Percentiles rank a stretch among this genome's conserved stretches.
Evolutionary conservation across 2,797 vertebrate genomes (phyloP).

Genomic region (Pseudochirops cupreus): DNA sequence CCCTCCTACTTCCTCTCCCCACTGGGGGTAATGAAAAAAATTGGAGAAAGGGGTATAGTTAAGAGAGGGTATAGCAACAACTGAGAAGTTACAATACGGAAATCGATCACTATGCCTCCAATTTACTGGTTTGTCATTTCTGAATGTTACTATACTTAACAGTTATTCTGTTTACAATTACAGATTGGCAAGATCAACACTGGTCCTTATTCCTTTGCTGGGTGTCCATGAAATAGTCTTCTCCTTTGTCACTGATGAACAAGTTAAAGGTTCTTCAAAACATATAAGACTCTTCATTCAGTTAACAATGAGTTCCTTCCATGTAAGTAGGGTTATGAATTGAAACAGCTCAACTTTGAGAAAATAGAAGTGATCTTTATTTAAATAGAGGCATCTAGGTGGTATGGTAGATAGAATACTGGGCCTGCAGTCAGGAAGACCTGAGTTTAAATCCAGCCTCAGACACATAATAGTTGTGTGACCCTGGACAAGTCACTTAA

Average conservation of each 20-base stretch:
- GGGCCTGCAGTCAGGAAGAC: background rate
- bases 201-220: conserved; percentile 94
- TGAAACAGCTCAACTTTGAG: background rate
- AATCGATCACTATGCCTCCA: background rate
- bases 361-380: conserved; percentile 16
- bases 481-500: background rate
- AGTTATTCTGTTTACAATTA: conserved; percentile 50
- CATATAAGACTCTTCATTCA: conserved; percentile 92
- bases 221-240: conserved; percentile 96
- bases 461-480: background rate
- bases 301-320: conserved; percentile 94
- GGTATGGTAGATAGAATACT: background rate
- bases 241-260: conserved; percentile 92
- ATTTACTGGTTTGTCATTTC: background rate
- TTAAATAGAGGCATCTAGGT: background rate
- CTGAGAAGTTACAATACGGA: background rate
- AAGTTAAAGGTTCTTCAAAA: conserved; percentile 89
- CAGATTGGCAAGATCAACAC: conserved; percentile 94
- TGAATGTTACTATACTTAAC: background rate
- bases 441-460: background rate
- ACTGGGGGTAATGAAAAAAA: background rate
- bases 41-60: background rate
- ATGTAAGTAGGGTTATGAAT: conserved; percentile 87
- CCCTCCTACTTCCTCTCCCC: background rate
- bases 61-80: background rate